Conservation (phyloP, 1,140 invertebrate genomes). For the Hypsibius dujardini region DNA sequence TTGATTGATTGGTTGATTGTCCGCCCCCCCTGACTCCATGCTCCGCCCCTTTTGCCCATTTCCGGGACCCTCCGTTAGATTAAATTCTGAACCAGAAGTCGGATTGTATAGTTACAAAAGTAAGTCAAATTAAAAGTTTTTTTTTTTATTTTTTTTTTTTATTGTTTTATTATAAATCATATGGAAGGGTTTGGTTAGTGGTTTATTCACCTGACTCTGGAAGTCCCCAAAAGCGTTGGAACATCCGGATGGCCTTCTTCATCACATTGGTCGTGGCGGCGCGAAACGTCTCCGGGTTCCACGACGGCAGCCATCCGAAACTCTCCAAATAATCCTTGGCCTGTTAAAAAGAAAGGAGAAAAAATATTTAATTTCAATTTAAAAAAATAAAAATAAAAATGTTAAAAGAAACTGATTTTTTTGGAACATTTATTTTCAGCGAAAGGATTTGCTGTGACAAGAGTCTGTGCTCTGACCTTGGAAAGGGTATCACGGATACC, state of each 20-base stretch:
- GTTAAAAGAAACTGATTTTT: too few relatives aligned
- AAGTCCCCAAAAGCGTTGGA: slow-evolving; percentile 5
- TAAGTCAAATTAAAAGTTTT: not conserved
- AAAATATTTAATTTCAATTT: not conserved
- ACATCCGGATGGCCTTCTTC: not conserved
- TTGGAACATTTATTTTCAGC: not conserved
- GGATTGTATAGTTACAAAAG: not conserved
- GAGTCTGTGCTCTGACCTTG: not conserved
- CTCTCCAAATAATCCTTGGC: not conserved
- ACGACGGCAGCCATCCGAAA: not conserved
- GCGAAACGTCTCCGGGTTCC: not conserved
- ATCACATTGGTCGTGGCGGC: not conserved
- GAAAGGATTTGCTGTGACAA: not conserved
- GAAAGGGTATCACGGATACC: not conserved
- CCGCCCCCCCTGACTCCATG: too few relatives aligned
- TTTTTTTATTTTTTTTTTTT: too few relatives aligned
- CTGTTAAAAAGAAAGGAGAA: not conserved
- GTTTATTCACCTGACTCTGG: not conserved
- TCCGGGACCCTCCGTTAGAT: too few relatives aligned
- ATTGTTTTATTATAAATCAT: not conserved
- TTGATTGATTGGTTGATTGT: not conserved
- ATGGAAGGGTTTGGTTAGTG: not conserved
- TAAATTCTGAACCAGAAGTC: not conserved
- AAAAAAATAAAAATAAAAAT: too few relatives aligned
- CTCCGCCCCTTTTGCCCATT: too few relatives aligned